Evolutionary conservation across 2,113 vertebrate species (phyloP).

Genomic region (Malurus elegans): DNA sequence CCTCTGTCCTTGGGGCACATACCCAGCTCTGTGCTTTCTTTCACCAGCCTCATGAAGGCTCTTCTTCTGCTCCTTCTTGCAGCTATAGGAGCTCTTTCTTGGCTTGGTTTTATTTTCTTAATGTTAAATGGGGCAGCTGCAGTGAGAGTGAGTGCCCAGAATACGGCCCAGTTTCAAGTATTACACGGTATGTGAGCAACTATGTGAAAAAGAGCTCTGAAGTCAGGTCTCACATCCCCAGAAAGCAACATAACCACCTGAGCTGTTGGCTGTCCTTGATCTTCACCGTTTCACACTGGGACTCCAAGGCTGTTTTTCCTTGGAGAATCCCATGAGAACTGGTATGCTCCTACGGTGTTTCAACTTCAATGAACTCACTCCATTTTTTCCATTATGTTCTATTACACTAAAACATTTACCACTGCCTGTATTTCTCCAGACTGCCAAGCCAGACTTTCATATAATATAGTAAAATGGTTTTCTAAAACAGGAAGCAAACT

Average conservation of each 20-base stretch:
- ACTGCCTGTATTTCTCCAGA: not conserved
- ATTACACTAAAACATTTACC: not conserved
- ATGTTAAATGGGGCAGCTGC: not conserved
- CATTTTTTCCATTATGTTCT: not conserved
- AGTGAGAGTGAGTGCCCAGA: not conserved
- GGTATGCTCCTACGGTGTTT: not conserved
- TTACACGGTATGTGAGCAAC: not conserved
- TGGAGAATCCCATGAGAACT: not conserved
- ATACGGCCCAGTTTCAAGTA: accelerated
- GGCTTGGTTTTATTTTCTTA: not conserved
- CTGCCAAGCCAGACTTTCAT: not conserved
- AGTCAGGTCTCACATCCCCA: not conserved
- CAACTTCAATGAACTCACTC: not conserved
- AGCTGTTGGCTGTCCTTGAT: not conserved
- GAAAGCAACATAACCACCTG: not conserved
- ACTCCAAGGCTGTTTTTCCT: not conserved
- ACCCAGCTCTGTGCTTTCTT: not conserved
- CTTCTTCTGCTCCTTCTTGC: not conserved
- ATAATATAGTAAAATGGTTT: not conserved
- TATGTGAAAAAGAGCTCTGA: not conserved
- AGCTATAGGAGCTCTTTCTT: not conserved
- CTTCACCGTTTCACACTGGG: not conserved
- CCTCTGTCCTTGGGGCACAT: not conserved
- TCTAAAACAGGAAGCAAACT: not conserved
- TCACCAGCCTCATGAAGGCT: not conserved